These are phyloP conservation scores for Sebastes schlegelii DNA, from an alignment of 2,113 vertebrate species.

Conservation along the genomic window DNA sequence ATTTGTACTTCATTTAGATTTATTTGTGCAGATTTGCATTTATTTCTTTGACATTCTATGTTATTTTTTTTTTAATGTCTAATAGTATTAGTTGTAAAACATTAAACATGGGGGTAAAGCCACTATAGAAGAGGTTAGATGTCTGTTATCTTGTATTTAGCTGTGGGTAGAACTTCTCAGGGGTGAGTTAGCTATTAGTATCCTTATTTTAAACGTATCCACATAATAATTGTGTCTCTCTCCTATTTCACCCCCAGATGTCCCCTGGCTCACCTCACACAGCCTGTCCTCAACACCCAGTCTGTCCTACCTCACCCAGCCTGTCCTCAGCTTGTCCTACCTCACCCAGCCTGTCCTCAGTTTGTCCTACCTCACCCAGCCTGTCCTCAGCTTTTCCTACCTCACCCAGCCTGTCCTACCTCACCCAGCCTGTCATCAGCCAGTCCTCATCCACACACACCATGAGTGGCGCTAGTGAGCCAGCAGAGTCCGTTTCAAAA, in stretches of 20 bases:
- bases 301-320: background rate
- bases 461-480: constrained; percentile 50
- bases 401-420: background rate
- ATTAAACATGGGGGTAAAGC: background rate
- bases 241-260: background rate
- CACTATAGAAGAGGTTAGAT: background rate
- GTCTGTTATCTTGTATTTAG: background rate
- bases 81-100: background rate
- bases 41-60: background rate
- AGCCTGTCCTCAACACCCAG: background rate
- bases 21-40: background rate
- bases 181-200: background rate
- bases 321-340: background rate
- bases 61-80: background rate
- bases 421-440: background rate
- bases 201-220: background rate
- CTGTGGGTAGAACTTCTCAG: background rate
- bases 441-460: constrained; percentile 1
- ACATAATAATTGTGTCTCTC: background rate
- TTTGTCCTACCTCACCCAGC: too few relatives aligned
- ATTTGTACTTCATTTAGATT: background rate
- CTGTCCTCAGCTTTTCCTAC: background rate
- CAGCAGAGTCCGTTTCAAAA: constrained; percentile 19
- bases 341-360: too few relatives aligned
- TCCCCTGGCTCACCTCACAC: background rate